A percentile compares a stretch with the other conserved stretches of the same genome.
These are phyloP conservation scores for Gymnocypris eckloni DNA, from an alignment of 2,797 vertebrate genomes.

Conservation along the genomic window DNA sequence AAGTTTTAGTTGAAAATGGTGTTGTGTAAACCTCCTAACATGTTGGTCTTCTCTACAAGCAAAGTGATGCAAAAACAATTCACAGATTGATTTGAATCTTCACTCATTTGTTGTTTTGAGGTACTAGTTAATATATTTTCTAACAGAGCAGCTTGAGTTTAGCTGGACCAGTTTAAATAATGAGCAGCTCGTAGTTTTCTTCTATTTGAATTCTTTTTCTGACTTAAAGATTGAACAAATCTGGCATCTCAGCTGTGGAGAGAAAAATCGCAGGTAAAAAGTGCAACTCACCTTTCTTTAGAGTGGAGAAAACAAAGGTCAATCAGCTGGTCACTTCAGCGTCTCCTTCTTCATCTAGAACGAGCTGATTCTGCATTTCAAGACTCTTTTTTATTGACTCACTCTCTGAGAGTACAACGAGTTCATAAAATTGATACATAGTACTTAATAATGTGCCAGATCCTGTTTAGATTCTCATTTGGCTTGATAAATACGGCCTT, in stretches of 20 bases:
- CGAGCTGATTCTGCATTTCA: background rate
- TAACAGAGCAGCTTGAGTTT: background rate
- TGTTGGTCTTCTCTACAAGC: background rate
- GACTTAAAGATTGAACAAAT: background rate
- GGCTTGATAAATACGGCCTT: conserved; percentile 21
- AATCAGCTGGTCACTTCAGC: background rate
- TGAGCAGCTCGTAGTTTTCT: background rate
- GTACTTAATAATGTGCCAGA: conserved; percentile 21
- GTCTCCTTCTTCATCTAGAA: background rate
- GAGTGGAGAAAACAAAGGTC: background rate
- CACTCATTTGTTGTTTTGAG: background rate
- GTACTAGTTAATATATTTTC: background rate
- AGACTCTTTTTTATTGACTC: background rate
- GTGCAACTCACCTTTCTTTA: conserved; percentile 4
- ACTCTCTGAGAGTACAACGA: conserved; percentile 11
- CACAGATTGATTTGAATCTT: background rate
- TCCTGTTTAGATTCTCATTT: background rate
- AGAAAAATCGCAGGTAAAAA: background rate
- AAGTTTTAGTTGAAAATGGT: too few species aligned
- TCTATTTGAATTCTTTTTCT: background rate
- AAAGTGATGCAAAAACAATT: background rate
- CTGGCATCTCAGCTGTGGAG: background rate
- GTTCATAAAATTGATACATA: conserved; percentile 33
- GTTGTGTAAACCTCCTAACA: background rate
- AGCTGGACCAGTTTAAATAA: background rate